These are phyloP conservation scores for Arothron firmamentum DNA, from an alignment of 2,113 vertebrate genomes.

Conservation along the genomic window DNA sequence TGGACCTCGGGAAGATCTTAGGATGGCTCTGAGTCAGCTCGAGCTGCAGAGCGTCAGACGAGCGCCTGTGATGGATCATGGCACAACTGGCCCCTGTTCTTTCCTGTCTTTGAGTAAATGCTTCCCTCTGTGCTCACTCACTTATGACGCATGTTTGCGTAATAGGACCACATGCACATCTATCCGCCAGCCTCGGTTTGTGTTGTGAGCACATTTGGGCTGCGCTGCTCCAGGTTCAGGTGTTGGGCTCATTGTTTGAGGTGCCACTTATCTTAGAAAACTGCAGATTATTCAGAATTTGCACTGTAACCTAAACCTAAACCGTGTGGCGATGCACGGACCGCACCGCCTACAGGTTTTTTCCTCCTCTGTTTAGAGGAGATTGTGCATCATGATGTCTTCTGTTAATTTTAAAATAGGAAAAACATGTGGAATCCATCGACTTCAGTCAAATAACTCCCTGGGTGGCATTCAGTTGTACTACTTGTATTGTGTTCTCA, in stretches of 20 bases:
- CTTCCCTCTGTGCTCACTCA: constrained; percentile 63
- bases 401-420: constrained; percentile 45
- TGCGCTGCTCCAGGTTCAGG: too few relatives aligned
- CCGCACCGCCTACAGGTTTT: too few relatives aligned
- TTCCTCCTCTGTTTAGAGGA: background rate
- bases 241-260: too few relatives aligned
- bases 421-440: constrained; percentile 59
- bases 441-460: constrained; percentile 37
- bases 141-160: constrained; percentile 59
- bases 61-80: constrained; percentile 58
- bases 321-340: too few relatives aligned
- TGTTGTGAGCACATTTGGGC: constrained; percentile 8
- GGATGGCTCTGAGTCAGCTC: constrained; percentile 37
- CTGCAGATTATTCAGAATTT: too few relatives aligned
- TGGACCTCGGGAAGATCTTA: constrained; percentile 32
- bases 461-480: constrained; percentile 56
- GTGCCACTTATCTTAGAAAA: too few relatives aligned
- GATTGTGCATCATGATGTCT: constrained; percentile 13
- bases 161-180: constrained; percentile 54
- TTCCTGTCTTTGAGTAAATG: constrained; percentile 68
- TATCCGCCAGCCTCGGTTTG: constrained; percentile 59
- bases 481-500: constrained; percentile 44
- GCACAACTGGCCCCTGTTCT: constrained; percentile 58
- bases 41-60: constrained; percentile 47
- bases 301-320: too few relatives aligned